Base-by-base conservation (phyloP, 2,113 vertebrate genomes). In the Monarcha castaneiventris region DNA sequence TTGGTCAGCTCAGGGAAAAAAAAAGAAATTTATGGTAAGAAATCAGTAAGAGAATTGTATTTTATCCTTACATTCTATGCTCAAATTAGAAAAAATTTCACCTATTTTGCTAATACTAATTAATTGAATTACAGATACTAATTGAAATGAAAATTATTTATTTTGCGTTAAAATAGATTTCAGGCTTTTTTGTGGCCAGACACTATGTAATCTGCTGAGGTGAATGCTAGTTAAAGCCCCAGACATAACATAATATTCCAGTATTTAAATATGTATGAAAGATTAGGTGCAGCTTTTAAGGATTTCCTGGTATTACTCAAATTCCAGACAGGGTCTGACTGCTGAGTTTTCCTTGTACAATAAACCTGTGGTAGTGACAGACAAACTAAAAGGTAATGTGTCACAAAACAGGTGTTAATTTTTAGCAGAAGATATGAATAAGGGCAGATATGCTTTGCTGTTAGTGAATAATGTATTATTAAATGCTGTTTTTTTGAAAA, bases 191-290 rank as follows among this genome's bases (percentile, higher is more conserved):
- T 85, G 77, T 51, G 22, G 10, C 33, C 63, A 95, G 85, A 84
- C 79, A 39, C 12, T 71, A 81, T 87, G 54, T 69, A 89, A 91
- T 87, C 68, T 63, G 78, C 30, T 78, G n/a, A 86, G 87, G 13
- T 25, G 55, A 93, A 91, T 83, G 48, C 30, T 87, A 95, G 39
- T 77, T 68, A 89, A 90, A 95, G 52, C 55, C 52, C 68, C 37
- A 94, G 84, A 96, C 16, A 8, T 77, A 94, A 67, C 41, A 76
- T 48, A 41, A 51, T 74, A 79, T 90, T 76, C 20, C 41, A 37
- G 62, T 88, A 93, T 85, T 97, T 97, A 97, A 97, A 97, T 89
- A 97, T 91, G 75, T 91, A 96, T 96, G 93, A 95, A 96, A 95
- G 90, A 87, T 91, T 92, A 91, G 86, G 56, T 59, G 20, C 59